These are phyloP conservation scores for Andrena trimmerana DNA, from an alignment of 2,888 invertebrate species.

Conservation along the genomic window DNA sequence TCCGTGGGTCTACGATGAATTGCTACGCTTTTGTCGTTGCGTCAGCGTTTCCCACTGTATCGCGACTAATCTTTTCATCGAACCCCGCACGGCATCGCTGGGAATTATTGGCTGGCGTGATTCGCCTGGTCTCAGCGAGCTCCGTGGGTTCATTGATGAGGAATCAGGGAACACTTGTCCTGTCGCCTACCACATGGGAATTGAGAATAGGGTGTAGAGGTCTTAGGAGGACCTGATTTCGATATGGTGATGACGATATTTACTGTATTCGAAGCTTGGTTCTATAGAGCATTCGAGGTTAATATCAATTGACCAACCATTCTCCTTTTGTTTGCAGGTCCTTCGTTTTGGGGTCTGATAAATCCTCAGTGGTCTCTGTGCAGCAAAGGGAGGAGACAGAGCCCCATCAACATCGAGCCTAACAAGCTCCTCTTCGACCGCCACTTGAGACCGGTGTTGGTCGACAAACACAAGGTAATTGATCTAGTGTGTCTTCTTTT, in stretches of 20 bases:
- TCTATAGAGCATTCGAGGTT: too few species aligned
- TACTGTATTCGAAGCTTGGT: too few species aligned
- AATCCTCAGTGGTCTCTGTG: slow-evolving; percentile 99
- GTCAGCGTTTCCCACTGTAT: slow-evolving; percentile 12
- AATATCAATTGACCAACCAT: background rate
- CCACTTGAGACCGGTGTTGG: slow-evolving; percentile 94
- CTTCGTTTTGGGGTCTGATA: slow-evolving; percentile 99
- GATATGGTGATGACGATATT: too few species aligned
- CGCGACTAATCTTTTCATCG: slow-evolving; percentile 1
- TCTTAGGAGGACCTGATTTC: too few species aligned
- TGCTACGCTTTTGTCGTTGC: background rate
- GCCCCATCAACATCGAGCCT: slow-evolving; percentile 98
- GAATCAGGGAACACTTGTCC: too few species aligned
- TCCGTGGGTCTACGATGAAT: slow-evolving; percentile 34
- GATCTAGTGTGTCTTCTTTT: slow-evolving; percentile 56
- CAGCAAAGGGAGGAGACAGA: slow-evolving; percentile 97
- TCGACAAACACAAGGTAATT: slow-evolving; percentile 97
- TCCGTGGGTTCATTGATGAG: background rate
- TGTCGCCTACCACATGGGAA: too few species aligned
- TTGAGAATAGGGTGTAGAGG: too few species aligned
- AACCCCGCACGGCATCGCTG: too few species aligned
- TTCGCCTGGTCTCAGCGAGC: background rate
- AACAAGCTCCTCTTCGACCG: slow-evolving; percentile 98
- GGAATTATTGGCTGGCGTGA: background rate
- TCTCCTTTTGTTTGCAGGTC: slow-evolving; percentile 88